Evolutionary conservation across 30 jellyfish, hydroid and myxozoan genomes (phyloP), one percentile per base, ranked within the genome.

Genomic region (Sanderia malayensis): DNA sequence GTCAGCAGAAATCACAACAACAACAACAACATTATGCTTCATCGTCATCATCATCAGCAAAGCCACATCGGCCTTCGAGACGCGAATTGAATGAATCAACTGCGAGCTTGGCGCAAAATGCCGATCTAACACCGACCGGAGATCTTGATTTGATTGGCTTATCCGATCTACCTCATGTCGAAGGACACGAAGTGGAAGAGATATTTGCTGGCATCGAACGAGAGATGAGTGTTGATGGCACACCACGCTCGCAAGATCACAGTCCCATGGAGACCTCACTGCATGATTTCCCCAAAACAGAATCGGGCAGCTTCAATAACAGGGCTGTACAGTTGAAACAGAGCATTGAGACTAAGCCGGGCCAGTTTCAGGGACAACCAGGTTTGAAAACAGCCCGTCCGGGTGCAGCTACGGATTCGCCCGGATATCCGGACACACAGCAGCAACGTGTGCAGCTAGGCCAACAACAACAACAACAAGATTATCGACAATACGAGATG

Each of bases 111-210:
- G 52, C 44, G 1, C 95, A 71, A 58, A 74, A 57, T 73, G 11
- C 80, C 13, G 96, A 79, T 13, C 74, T 79, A 24, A 46, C 93
- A 11, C 89, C 89, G 59, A 46, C 95, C 0, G 90, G 90, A n/a
- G 92, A 81, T 67, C 92, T 89, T 17, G 97, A 82, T 25, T 47
- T 91, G 31, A 83, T 91, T 58, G 93, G 94, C 45, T 45, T 80
- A 21, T 34, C 85, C 7, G 99, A 93, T 70, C 81, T 93, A 6
- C 99, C 99, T 22, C 99, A 93, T 70, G 99, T 93, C 28, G 99
- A 91, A 8, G 96, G 99, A 17, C 99, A 93, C 58, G 99, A 83
- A 68, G 96, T 93, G 11, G 99, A 85, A 34, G 95, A 93, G 58
- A 70, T 85, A 20, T 86, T 93, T 61, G 99, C 99, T 0, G 99